A percentile compares a stretch with the other conserved stretches of the same genome.
Conservation (phyloP, 2,113 vertebrate genomes). For the Hydrochoerus hydrochaeris region DNA sequence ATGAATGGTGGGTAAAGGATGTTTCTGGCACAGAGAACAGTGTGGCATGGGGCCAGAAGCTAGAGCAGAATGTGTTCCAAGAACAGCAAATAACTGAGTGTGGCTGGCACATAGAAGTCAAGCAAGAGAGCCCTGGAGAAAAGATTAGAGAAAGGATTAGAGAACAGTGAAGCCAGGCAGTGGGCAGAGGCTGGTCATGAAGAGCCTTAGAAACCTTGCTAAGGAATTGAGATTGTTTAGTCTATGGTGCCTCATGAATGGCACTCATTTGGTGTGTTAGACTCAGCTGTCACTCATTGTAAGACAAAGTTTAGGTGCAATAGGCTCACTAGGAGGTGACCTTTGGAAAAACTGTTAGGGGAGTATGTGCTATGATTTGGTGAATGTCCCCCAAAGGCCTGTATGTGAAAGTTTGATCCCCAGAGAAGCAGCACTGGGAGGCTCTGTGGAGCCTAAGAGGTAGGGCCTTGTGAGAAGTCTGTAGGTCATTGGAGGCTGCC, state of each 20-base stretch:
- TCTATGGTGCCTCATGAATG: fast-evolving
- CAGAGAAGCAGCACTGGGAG: background rate
- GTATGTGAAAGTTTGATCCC: background rate
- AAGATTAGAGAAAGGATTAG: background rate
- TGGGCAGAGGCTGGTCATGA: background rate
- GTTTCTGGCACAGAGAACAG: background rate
- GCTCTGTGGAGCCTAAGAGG: background rate
- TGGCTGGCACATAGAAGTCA: background rate
- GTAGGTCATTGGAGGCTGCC: background rate
- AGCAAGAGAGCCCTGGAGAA: background rate
- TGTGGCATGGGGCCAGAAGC: background rate
- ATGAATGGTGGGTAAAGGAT: background rate
- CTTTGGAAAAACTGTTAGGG: background rate
- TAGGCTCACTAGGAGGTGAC: background rate
- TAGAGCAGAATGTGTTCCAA: background rate
- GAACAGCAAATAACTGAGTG: background rate
- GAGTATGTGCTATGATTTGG: background rate
- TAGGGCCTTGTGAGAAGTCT: background rate
- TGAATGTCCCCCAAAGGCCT: no score
- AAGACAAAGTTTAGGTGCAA: background rate
- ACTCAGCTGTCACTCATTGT: background rate
- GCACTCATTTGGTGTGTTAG: background rate
- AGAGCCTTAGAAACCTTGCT: background rate
- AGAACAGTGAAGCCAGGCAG: background rate
- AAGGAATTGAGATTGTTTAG: background rate